Evolutionary conservation across 2,888 invertebrate genomes (phyloP).

Genomic region (Torymus auratus): DNA sequence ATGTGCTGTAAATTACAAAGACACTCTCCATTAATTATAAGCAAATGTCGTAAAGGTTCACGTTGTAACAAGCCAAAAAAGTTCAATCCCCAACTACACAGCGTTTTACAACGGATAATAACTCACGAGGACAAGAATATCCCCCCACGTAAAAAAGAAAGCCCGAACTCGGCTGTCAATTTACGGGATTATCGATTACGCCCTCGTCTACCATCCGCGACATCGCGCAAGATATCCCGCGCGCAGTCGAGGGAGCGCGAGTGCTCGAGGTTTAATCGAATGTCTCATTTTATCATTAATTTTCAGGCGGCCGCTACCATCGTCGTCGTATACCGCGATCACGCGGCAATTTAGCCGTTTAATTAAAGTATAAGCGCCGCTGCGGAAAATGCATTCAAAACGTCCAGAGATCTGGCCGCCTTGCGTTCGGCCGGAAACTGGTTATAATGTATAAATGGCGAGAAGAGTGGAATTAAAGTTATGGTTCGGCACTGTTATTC

Average conservation of each 20-base stretch:
- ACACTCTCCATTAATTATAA: no score
- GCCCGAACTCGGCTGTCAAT: conserved; percentile 18
- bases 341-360: conserved; percentile 49
- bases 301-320: conserved; percentile 31
- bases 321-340: conserved; percentile 9
- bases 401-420: background rate
- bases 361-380: conserved; percentile 49
- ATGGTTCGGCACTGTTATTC: background rate
- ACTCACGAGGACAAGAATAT: no score
- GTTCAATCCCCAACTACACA: no score
- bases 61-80: no score
- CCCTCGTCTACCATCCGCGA: no score
- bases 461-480: conserved; percentile 4
- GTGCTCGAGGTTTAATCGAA: conserved; percentile 42
- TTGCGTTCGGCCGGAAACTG: background rate
- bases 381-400: conserved; percentile 19
- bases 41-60: no score
- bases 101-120: no score
- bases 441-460: conserved; percentile 29
- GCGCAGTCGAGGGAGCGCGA: background rate
- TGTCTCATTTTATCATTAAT: conserved; percentile 56
- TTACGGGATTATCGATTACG: conserved; percentile 57
- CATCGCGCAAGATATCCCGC: no score
- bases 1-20: no score
- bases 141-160: no score